Evolutionary conservation across 2,113 vertebrate species (phyloP), one percentile per base, ranked within the genome.

Genomic region (Pycnonotus jocosus): DNA sequence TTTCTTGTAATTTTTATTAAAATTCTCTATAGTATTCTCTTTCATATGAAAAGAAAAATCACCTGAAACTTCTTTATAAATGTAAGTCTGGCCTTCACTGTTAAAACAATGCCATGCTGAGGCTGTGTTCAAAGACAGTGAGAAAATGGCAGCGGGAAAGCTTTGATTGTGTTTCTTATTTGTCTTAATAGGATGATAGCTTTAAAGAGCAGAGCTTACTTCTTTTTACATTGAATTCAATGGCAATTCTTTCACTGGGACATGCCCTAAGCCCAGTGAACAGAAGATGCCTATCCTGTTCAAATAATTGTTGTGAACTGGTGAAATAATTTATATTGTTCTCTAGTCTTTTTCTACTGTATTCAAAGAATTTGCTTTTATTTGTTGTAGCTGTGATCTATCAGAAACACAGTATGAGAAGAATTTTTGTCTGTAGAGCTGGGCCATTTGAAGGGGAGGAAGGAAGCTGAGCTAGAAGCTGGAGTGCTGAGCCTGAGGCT

Each of bases 91-190:
- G 16, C 44, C 56, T 78, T 91, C 47, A 22, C 40, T 79, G 23
- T 87, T 94, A 74, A 89, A 95, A 92, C 78, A 94, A 68, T 65
- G 40, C 16, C 54, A 66, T 60, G 50, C 65, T 84, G 79, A 91
- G 65, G 28, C 38, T 6, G 5, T 30, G 15, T 92, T 97, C 51
- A 92, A 86, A 78, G 42, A 50, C 45, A 79, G 31, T 85, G 37
- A 89, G 47, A 80, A 47, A 89, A 70, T 47, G 61, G 53, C 44
- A 95, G 58, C 4, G 8, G 42, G 0, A 4, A 82, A 76, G 70
- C 47, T 93, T 89, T 92, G 66, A 90, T 54, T 94, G n/a, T n/a
- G 7, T 71, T 92, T 80, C 85, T 79, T 31, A 69, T 86, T 89
- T 92, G 58, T 84, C 68, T 86, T 60, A 50, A 74, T 38, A 82